Conservation (phyloP, 1,140 invertebrate species). For the Zaprionus tsacasi region DNA sequence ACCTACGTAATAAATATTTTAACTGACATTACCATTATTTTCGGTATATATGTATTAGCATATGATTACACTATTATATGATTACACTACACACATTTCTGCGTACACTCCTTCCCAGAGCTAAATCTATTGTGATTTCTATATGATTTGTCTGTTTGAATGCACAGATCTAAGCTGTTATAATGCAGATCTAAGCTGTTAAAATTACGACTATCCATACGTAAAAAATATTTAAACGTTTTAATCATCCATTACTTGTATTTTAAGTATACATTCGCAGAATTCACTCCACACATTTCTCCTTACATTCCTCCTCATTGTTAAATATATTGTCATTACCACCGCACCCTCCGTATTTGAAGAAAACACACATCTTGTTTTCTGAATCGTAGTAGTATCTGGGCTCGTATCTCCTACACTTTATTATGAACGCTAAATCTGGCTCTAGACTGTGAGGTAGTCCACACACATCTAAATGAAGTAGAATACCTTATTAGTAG, state of each 20-base stretch:
- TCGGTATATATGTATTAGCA: no score
- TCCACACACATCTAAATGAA: neutral
- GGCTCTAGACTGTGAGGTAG: no score
- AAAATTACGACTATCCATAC: no score
- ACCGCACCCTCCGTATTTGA: neutral
- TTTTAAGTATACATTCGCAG: neutral
- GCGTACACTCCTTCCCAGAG: neutral
- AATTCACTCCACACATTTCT: neutral
- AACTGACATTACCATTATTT: no score
- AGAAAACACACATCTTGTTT: neutral
- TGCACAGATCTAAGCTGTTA: no score
- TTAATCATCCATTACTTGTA: no score
- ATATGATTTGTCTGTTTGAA: no score
- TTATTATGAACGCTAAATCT: no score
- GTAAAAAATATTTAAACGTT: no score
- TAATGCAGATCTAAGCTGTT: no score
- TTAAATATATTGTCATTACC: neutral
- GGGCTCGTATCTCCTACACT: rapidly evolving
- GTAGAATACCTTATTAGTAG: neutral
- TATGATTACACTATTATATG: neutral
- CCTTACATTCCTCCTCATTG: neutral
- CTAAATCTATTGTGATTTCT: neutral
- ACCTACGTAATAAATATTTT: no score
- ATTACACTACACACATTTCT: neutral
- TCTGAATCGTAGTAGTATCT: neutral